Base-by-base conservation (phyloP, 1,140 invertebrate genomes). In the Heliconius congener region DNA sequence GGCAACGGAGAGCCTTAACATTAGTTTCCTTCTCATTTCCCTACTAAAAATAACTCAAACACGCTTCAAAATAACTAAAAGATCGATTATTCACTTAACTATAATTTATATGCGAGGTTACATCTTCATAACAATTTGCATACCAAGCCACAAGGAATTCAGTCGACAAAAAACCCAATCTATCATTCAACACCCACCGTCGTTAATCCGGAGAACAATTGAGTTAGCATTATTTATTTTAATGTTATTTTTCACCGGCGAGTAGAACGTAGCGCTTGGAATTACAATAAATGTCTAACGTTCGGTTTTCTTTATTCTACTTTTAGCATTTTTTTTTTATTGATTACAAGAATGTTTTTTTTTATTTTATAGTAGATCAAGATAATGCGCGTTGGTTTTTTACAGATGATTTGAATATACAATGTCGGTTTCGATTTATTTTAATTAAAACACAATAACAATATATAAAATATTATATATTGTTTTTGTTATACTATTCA, bases 121-220 rank as follows among this genome's bases (percentile, higher is more conserved):
- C 71, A 23, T 72, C 39, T 39, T n/a, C 60, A 66, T 30, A 18
- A 30, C 18, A 76, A 76, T 80, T 80, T 71, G 70, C 78, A 80
- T 80, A 73, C 50, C 74, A 37, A 76, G 39, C 34, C 66, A 72
- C 70, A 50, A 46, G 78, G 78, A 80, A 80, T 75, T 52, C 30
- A 8, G 57, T 76, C 78, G 30, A 80, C 34, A 71, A 80, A 78
- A 80, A 80, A 72, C n/a, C 16, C 74, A 75, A 80, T 80, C 3
- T 80, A 80, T 73, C 74, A 80, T 80, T 80, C 78, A 76, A 46
- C 78, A 71, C 74, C 78, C 34, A 80, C 78, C 52, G 23, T 27
- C 46, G 37, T 37, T 71, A 42, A 74, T 80, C 78, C 50, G 60
- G 50, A 39, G 78, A 80, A 79, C 42, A 71, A 76, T 79, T 66